Conservation (phyloP, 64 coral and sea anemone genomes). For the Dendronephthya gigantea region DNA sequence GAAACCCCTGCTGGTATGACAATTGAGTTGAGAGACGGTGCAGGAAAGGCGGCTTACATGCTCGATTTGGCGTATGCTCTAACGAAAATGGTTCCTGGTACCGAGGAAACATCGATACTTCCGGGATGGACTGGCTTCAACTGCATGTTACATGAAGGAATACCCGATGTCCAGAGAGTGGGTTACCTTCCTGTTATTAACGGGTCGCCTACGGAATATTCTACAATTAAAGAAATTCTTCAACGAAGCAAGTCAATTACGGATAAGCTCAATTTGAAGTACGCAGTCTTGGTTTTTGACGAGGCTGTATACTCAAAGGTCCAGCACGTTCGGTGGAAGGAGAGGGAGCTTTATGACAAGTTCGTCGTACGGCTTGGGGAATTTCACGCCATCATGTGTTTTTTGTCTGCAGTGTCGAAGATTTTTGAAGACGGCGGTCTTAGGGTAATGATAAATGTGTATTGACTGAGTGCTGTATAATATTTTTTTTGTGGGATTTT, state of each 20-base stretch:
- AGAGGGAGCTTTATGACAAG: not conserved
- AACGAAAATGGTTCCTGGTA: not conserved
- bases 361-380: not conserved
- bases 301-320: not conserved
- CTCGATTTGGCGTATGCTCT: conserved; percentile 6
- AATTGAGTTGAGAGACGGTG: not conserved
- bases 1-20: not conserved
- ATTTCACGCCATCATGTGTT: not conserved
- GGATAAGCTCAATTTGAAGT: conserved; percentile 5
- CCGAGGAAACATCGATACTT: not conserved
- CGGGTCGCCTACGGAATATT: conserved; percentile 3
- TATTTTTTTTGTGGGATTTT: too few relatives aligned
- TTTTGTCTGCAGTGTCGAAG: not conserved
- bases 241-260: not conserved
- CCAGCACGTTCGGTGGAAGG: not conserved
- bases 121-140: conserved; percentile 5
- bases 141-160: not conserved
- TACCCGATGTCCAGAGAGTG: not conserved
- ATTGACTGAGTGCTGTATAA: too few relatives aligned
- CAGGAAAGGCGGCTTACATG: not conserved
- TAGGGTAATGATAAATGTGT: not conserved
- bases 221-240: conserved; percentile 10
- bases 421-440: not conserved
- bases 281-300: not conserved
- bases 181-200: conserved; percentile 10